Conservation (phyloP, 2,797 vertebrate genomes). For the Gouania willdenowi region DNA sequence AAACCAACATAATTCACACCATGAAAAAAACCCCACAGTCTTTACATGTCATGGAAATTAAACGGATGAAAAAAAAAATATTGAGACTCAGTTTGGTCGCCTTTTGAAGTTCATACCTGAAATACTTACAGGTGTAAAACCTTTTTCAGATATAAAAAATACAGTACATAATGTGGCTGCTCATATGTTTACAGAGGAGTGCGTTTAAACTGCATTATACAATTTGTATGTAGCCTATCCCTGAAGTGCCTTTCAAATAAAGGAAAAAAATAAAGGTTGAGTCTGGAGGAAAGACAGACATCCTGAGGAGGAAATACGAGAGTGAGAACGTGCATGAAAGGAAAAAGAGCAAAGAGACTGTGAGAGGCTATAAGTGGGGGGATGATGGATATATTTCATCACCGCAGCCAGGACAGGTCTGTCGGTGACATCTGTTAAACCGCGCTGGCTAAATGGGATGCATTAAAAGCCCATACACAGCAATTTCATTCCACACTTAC, state of each 20-base stretch:
- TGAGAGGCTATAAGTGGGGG: slow-evolving; percentile 55
- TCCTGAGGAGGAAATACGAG: slow-evolving; percentile 29
- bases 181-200: no score
- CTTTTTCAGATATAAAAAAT: no score
- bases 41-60: no score
- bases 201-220: no score
- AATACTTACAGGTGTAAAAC: no score
- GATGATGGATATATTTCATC: slow-evolving; percentile 79
- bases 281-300: slow-evolving; percentile 25
- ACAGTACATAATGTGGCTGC: no score
- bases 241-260: slow-evolving; percentile 32
- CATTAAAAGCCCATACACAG: slow-evolving; percentile 73
- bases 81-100: no score
- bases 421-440: slow-evolving; percentile 72
- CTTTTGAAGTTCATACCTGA: no score
- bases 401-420: slow-evolving; percentile 66
- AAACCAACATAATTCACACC: background rate
- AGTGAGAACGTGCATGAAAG: slow-evolving; percentile 20
- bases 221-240: no score
- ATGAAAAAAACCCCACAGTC: no score
- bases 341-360: slow-evolving; percentile 31
- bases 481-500: slow-evolving; percentile 68
- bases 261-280: slow-evolving; percentile 11
- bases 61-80: no score
- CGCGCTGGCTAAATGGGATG: slow-evolving; percentile 68